Evolutionary conservation across 2,888 invertebrate species (phyloP).

Genomic region (Agrochola circellaris): DNA sequence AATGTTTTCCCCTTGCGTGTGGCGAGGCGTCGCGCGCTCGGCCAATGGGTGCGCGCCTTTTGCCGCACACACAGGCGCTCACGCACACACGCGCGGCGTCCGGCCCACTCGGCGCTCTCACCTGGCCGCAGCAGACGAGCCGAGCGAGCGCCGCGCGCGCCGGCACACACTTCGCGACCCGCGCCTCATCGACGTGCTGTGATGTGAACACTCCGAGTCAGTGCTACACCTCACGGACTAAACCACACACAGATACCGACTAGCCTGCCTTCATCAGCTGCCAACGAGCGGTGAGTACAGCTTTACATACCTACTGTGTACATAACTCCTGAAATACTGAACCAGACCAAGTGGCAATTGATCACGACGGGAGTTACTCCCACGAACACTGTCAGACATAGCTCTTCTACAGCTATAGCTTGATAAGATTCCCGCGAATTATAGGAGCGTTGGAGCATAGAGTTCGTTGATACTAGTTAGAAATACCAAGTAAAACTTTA

Average conservation of each 20-base stretch:
- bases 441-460: neutral
- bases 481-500: neutral
- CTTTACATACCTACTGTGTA: constrained; percentile 3
- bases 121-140: constrained; percentile 62
- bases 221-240: constrained; percentile 17
- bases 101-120: constrained; percentile 62
- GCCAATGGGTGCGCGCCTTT: constrained; percentile 53
- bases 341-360: neutral
- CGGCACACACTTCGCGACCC: constrained; percentile 52
- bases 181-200: constrained; percentile 42
- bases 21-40: constrained; percentile 35
- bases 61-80: constrained; percentile 62
- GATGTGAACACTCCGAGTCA: constrained; percentile 25
- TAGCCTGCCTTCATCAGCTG: constrained; percentile 1
- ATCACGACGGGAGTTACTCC: too few species aligned
- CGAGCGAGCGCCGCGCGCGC: constrained; percentile 65
- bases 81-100: constrained; percentile 41
- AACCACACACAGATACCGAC: constrained; percentile 1
- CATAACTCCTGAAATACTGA: neutral
- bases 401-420: too few species aligned
- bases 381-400: neutral
- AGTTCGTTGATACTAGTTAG: neutral
- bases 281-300: constrained; percentile 41
- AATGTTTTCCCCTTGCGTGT: constrained; percentile 53
- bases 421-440: neutral